phyloP scores from a whole-genome alignment of 1,140 invertebrate species.

The Proales similis region DNA sequence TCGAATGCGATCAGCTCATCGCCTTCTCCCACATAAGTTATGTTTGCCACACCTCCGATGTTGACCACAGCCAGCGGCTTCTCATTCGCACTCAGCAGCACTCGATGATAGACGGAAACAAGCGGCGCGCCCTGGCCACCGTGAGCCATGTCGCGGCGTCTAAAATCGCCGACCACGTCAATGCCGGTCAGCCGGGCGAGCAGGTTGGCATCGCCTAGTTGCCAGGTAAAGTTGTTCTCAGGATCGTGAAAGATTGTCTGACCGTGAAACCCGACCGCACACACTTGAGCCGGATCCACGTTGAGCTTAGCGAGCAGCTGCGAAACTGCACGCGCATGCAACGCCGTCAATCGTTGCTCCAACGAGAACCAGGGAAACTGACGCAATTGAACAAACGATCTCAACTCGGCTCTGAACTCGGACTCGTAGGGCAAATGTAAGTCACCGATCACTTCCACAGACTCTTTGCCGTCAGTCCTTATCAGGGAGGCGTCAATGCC shows the following conservation, averaged over 20 bases:
- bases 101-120: constrained; percentile 43
- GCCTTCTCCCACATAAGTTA: constrained; percentile 41
- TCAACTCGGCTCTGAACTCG: too few relatives aligned
- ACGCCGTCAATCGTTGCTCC: constrained; percentile 41
- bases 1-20: not conserved
- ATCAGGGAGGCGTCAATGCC: constrained; percentile 47
- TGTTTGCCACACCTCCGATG: constrained; percentile 49
- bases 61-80: too few relatives aligned
- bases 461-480: constrained; percentile 43
- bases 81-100: constrained; percentile 41
- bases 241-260: constrained; percentile 49
- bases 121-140: constrained; percentile 50
- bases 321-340: not conserved
- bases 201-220: constrained; percentile 47
- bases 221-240: constrained; percentile 42
- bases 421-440: constrained; percentile 42
- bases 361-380: constrained; percentile 41
- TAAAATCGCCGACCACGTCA: constrained; percentile 42
- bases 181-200: constrained; percentile 42
- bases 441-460: constrained; percentile 43
- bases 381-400: too few relatives aligned
- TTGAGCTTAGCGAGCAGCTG: not conserved
- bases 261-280: constrained; percentile 45
- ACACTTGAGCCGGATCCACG: constrained; percentile 41
- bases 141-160: constrained; percentile 45